Evolutionary conservation across 2,113 vertebrate genomes (phyloP).

Genomic region (Petromus typicus): DNA sequence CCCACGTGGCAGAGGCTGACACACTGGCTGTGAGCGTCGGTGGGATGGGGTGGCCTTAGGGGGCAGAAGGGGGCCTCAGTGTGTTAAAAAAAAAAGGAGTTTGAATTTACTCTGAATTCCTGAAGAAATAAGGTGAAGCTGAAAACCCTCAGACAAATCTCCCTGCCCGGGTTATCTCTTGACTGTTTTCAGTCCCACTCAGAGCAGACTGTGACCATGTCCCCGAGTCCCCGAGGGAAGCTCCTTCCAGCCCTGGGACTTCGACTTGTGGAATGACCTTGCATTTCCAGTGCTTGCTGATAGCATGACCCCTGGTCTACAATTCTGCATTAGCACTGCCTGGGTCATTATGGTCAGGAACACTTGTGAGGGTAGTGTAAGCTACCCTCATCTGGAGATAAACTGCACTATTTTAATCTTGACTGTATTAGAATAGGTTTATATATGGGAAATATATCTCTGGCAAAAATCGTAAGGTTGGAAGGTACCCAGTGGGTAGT

Average conservation of each 20-base stretch:
- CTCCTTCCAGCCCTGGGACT: too few species aligned
- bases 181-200: background rate
- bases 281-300: background rate
- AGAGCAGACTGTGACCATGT: background rate
- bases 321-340: background rate
- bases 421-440: background rate
- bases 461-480: background rate
- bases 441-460: background rate
- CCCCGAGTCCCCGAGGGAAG: background rate
- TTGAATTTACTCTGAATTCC: background rate
- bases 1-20: background rate
- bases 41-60: background rate
- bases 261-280: background rate
- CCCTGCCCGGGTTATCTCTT: background rate
- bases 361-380: background rate
- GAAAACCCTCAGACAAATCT: background rate
- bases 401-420: background rate
- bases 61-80: background rate
- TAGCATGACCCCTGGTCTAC: background rate
- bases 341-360: background rate
- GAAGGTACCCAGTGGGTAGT: background rate
- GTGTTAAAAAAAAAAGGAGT: background rate
- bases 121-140: background rate
- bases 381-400: background rate
- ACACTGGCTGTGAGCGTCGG: background rate